Percentiles rank a stretch among this genome's conserved stretches.
These are phyloP conservation scores for Sarcophaga rosellei DNA, from an alignment of 2,888 invertebrate species.

Conservation along the genomic window DNA sequence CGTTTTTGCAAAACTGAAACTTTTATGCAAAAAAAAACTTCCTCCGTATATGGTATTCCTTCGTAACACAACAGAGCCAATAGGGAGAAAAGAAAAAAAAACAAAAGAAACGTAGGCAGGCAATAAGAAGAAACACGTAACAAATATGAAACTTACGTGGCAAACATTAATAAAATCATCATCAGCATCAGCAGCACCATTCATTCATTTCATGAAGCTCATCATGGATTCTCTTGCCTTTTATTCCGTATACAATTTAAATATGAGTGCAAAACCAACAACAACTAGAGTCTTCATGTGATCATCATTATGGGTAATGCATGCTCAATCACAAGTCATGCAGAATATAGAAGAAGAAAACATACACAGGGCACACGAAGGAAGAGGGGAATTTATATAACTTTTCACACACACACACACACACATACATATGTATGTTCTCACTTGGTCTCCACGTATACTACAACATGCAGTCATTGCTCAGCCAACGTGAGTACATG, in stretches of 20 bases:
- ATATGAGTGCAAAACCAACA: not conserved
- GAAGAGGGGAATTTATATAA: not conserved
- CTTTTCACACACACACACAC: not conserved
- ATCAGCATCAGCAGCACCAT: constrained; percentile 36
- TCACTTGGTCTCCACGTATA: constrained; percentile 25
- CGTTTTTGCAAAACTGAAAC: not conserved
- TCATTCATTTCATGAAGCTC: not conserved
- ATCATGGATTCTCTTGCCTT: not conserved
- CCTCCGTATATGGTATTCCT: no score
- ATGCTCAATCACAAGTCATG: constrained; percentile 46
- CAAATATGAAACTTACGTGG: constrained; percentile 65
- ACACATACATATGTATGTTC: not conserved
- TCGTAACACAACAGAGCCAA: no score
- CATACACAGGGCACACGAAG: not conserved
- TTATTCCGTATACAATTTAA: not conserved
- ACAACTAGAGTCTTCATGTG: constrained; percentile 7
- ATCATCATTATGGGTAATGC: constrained; percentile 6
- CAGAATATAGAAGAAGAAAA: not conserved
- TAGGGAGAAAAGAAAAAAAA: not conserved
- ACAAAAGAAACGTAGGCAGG: constrained; percentile 1
- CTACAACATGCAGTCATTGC: not conserved
- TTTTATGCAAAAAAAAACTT: not conserved
- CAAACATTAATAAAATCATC: constrained; percentile 64
- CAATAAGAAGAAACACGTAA: constrained; percentile 61
- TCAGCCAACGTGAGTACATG: constrained; percentile 14